Evolutionary conservation across 2,888 invertebrate species (phyloP).

Genomic region (Luperina testacea): DNA sequence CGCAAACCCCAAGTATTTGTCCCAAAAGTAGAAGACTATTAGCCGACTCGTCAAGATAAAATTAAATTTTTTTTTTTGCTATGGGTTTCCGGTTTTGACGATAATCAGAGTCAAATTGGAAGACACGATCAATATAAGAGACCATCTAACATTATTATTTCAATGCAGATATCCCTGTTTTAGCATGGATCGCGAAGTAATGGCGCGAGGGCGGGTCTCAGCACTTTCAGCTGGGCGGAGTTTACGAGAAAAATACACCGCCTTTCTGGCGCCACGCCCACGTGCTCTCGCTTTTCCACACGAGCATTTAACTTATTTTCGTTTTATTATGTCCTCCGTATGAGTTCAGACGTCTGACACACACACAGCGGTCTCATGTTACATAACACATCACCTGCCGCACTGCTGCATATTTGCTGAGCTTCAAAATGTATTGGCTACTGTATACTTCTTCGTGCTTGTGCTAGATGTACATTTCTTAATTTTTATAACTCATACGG

Average conservation of each 20-base stretch:
- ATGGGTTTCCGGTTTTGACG: background rate
- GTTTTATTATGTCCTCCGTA: conserved; percentile 65
- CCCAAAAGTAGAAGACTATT: background rate
- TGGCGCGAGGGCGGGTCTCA: conserved; percentile 82
- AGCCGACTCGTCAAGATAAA: background rate
- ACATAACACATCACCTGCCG: conserved; percentile 16
- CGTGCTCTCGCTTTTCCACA: conserved; percentile 70
- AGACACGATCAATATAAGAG: conserved; percentile 25
- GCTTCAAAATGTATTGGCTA: background rate
- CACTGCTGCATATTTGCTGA: conserved; percentile 7
- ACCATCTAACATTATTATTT: conserved; percentile 47
- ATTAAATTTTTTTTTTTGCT: background rate
- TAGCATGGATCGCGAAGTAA: conserved; percentile 70
- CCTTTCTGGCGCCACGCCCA: conserved; percentile 86
- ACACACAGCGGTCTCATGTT: conserved; percentile 38
- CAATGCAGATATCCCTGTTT: conserved; percentile 57
- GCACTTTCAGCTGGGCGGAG: conserved; percentile 86
- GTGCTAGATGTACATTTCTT: background rate
- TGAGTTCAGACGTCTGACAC: conserved; percentile 48
- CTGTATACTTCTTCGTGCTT: background rate
- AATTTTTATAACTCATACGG: background rate
- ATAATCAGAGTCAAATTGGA: conserved; percentile 9
- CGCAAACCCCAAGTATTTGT: background rate
- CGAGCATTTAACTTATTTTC: conserved; percentile 76
- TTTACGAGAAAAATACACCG: conserved; percentile 85